These are phyloP conservation scores for Zosterops hypoxanthus DNA, from an alignment of 2,113 vertebrate genomes.

Conservation along the genomic window DNA sequence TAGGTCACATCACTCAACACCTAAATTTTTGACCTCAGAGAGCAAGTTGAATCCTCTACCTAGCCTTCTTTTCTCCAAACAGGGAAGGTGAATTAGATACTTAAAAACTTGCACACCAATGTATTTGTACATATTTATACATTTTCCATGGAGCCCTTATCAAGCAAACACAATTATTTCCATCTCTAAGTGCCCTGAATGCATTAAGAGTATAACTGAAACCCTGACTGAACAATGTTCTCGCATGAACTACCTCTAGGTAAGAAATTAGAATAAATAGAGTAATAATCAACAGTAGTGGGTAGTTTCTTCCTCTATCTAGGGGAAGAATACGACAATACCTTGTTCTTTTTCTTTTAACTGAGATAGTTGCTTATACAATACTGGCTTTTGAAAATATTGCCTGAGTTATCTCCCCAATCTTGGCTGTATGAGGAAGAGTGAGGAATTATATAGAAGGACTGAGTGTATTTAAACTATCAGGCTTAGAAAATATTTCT, in stretches of 20 bases:
- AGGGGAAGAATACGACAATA: no score
- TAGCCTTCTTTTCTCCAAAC: not conserved
- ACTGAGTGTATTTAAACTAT: not conserved
- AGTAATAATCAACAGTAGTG: not conserved
- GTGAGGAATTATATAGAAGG: not conserved
- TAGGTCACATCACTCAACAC: not conserved
- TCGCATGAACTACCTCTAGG: not conserved
- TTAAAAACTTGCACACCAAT: not conserved
- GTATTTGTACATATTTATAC: not conserved
- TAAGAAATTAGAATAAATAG: not conserved
- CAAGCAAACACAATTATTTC: not conserved
- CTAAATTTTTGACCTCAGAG: not conserved
- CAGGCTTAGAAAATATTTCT: not conserved
- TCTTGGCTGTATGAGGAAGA: not conserved
- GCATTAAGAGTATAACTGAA: not conserved
- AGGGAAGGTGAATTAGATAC: not conserved
- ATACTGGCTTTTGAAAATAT: not conserved
- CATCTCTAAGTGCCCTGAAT: not conserved
- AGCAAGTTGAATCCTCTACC: not conserved
- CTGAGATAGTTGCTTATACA: not conserved
- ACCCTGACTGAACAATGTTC: not conserved
- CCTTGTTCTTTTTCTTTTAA: not conserved
- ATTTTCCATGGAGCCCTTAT: not conserved
- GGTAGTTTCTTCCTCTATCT: not conserved
- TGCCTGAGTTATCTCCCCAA: not conserved